Evolutionary conservation across 2,113 vertebrate genomes (phyloP).

Genomic region (Tupaia chinensis): DNA sequence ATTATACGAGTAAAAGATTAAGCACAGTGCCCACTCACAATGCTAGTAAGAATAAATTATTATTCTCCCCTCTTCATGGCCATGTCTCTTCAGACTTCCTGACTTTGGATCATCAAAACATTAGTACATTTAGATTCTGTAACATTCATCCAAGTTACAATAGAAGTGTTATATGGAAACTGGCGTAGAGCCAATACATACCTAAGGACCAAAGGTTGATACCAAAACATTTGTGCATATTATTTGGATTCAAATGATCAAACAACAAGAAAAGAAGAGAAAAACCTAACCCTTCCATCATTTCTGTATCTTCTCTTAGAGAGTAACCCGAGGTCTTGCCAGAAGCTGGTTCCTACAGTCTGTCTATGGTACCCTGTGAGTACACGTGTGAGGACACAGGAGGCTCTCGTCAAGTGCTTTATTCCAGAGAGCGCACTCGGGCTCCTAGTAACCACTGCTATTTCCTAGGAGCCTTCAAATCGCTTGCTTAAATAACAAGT

Average conservation of each 20-base stretch:
- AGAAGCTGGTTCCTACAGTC: not conserved
- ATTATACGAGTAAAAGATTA: not conserved
- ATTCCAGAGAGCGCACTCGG: not conserved
- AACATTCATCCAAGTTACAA: not conserved
- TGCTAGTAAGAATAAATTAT: not conserved
- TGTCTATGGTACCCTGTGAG: not conserved
- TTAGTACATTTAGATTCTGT: not conserved
- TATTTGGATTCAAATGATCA: not conserved
- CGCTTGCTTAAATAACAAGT: not conserved
- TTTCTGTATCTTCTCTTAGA: not conserved
- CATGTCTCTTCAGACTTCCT: not conserved
- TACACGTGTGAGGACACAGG: not conserved
- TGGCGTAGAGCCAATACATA: not conserved
- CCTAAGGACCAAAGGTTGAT: not conserved
- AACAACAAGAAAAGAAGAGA: not conserved
- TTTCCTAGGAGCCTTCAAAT: not conserved
- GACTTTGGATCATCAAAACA: not conserved
- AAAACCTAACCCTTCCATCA: not conserved
- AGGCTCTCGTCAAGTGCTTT: not conserved
- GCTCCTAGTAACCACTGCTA: not conserved
- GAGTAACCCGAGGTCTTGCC: not conserved
- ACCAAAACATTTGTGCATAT: not conserved
- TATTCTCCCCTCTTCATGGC: not conserved
- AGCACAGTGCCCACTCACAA: not conserved
- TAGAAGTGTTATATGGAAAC: not conserved